Evolutionary conservation across 2,113 vertebrate species (phyloP).

Genomic region (Peromyscus maniculatus): DNA sequence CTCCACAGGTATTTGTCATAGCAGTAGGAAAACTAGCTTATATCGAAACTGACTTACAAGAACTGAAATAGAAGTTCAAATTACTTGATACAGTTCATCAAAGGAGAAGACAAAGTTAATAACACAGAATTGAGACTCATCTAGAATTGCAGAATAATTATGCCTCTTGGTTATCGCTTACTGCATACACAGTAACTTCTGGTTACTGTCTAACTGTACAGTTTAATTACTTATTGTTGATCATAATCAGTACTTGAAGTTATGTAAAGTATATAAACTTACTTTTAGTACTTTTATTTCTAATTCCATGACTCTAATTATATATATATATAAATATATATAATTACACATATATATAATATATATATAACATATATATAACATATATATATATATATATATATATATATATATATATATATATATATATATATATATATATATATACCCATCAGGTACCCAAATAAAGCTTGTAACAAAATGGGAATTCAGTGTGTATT

Average conservation of each 20-base stretch:
- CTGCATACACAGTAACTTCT: neutral
- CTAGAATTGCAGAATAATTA: neutral
- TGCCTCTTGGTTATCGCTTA: neutral
- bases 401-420: too few relatives aligned
- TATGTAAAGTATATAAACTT: neutral
- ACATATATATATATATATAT: too few relatives aligned
- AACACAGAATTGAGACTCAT: neutral
- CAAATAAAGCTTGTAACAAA: neutral
- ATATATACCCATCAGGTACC: neutral
- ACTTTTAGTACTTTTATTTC: neutral
- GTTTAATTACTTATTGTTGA: neutral
- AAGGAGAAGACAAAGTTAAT: neutral
- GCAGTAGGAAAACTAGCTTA: too few relatives aligned
- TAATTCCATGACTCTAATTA: neutral
- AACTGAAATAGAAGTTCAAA: neutral
- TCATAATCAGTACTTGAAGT: neutral
- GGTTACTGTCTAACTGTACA: neutral
- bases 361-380: too few relatives aligned
- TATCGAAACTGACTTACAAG: neutral
- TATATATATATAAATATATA: too few relatives aligned
- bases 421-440: too few relatives aligned
- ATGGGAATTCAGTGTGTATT: neutral
- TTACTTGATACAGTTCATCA: neutral
- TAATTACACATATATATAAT: too few relatives aligned
- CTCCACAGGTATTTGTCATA: neutral